Base-by-base conservation (phyloP, 2,888 invertebrate genomes). In the Amphipyra tragopoginis region DNA sequence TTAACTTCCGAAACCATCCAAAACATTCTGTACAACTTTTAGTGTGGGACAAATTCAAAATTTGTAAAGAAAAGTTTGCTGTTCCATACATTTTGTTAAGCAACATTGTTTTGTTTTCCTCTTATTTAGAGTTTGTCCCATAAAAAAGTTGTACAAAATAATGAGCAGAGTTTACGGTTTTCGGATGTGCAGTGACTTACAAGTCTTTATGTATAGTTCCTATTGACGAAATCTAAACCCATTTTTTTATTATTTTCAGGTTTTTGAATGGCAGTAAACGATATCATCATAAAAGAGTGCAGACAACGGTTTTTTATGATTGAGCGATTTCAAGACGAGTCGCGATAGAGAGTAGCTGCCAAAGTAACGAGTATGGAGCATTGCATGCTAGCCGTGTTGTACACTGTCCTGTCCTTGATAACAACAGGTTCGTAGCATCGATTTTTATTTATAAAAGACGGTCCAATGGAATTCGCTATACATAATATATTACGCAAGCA, bases 361-460 rank as follows among this genome's bases (percentile, higher is more conserved):
- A 57, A 62, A 58, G 40, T 42, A 43, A 59, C 42, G 54, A 75
- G 59, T 42, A 88, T 90, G 90, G 88, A 90, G 81, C 86, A 87
- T 80, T 84, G 80, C 58, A 62, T 86, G 60, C 61, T 88, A 75
- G 80, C 84, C 38, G 77, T 88, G 76, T 81, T 84, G 76, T 74
- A 82, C 63, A 80, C 82, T 62, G 74, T 88, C 72, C 75, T 91
- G 79, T 84, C 91, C 72, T 85, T 91, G 66, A 80, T 88, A 72
- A 78, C 84, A 72, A 86, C 89, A 90, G 92, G 93, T 93, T 82
- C 36, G 90, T 87, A 78, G 43, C 64, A 57, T 56, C 39, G 38
- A 56, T 34, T 70, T 55, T 44, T 56, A 40, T 63, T 38, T 36
- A 13, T 36, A 49, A 5, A 40, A 52, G 14, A 48, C 33, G 11